Percentiles rank a stretch among this genome's conserved stretches.
Evolutionary conservation across 1,140 invertebrate genomes (phyloP).

Genomic region (Eumaeus atala): DNA sequence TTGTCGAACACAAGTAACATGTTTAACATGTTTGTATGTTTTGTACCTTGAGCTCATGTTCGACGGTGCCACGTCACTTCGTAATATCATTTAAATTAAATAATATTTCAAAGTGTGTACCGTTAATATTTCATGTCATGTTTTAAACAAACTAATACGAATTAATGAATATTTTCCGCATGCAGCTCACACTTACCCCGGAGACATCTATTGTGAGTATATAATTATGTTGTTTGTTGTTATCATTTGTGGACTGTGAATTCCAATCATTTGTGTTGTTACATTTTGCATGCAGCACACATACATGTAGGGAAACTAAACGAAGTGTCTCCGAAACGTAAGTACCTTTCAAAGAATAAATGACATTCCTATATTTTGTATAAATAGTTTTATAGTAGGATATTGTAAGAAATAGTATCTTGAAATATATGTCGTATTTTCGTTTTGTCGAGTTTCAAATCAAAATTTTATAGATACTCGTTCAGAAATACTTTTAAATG

Average conservation of each 20-base stretch:
- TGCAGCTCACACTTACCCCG: conserved; percentile 73
- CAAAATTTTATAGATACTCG: no score
- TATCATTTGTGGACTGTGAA: not conserved
- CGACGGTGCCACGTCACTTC: no score
- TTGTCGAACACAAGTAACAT: no score
- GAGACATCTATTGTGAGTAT: conserved; percentile 72
- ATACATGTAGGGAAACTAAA: conserved; percentile 66
- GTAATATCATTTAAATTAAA: not conserved
- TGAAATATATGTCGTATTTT: no score
- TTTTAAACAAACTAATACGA: conserved; percentile 40
- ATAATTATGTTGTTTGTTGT: conserved; percentile 13
- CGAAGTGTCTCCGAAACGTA: conserved; percentile 66
- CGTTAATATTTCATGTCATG: conserved; percentile 13
- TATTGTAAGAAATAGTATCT: no score
- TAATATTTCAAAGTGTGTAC: not conserved
- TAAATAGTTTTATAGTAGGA: no score
- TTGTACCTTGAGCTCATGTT: no score
- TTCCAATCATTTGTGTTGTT: conserved; percentile 11
- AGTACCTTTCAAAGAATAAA: conserved; percentile 27
- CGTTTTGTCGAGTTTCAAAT: no score
- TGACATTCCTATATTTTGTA: no score
- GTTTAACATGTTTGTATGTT: no score
- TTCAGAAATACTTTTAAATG: no score
- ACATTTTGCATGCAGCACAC: conserved; percentile 57
- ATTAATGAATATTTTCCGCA: conserved; percentile 58